Base-by-base conservation (phyloP, 2,888 invertebrate genomes). In the Cloeon dipterum region DNA sequence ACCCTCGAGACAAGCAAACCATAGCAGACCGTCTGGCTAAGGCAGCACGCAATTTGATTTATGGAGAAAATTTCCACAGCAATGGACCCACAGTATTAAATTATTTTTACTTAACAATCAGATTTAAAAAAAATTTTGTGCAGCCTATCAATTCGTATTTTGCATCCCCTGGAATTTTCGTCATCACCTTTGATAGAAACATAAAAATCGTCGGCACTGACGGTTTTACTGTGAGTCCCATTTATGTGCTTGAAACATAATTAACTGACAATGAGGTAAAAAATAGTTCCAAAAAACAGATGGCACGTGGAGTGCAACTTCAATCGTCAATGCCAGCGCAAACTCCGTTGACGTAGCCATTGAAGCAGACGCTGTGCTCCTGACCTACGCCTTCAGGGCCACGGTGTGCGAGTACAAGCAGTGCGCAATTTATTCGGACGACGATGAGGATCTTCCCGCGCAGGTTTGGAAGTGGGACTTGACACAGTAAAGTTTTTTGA, bases 1-100 rank as follows among this genome's bases (percentile, higher is more conserved):
- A 34, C 20, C 35, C 35, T 5, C 19, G 35, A 3, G 35, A 34
- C 35, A 34, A 34, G 19, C 35, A 34, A 21, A 34, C 35, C 4
- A 20, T 34, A n/a, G 35, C 35, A 5, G 35, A 34, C 16, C 18
- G 35, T 13, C 13, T 34, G 4, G 14, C 19, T 11, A 20, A 21
- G 11, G 35, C 19, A 5, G 35, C 4, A 14, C 13, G 14, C 4
- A n/a, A 14, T 20, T 18, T 34, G 13, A 10, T 34, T 4, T 19
- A 18, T 19, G 19, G 20, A 4, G 35, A 34, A 16, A 4, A 16
- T 14, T 16, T 29, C 5, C 29, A 14, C 7, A 14, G 8, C 7
- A 14, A 29, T n/a, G 29, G 29, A 29, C 29, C 29, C 5, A 14
- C n/a, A 7, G 29, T 29, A 29, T 29, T n/a, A 8, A 11, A 7